Evolutionary conservation across 2,113 vertebrate genomes (phyloP), one percentile per base, ranked within the genome.

Genomic region (Caloenas nicobarica): DNA sequence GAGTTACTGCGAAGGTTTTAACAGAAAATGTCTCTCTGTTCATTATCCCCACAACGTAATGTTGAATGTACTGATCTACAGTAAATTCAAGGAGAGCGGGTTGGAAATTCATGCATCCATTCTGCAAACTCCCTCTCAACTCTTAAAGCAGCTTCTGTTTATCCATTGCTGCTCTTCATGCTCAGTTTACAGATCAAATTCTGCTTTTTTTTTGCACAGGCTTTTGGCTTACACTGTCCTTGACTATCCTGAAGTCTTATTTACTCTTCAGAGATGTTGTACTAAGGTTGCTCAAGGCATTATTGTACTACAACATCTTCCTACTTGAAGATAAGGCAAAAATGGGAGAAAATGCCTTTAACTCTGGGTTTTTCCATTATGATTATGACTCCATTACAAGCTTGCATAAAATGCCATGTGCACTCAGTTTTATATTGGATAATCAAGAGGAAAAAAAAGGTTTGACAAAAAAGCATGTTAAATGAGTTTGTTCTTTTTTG

Each of bases 41-140:
- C 57, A n/a, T 66, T 91, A 50, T 34, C 6, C 7, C 19, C 4
- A 58, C 64, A 69, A 38, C 15, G 38, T 72, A 61, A 81, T 38
- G 33, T 77, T 58, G 25, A 54, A 58, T 34, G 3, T 64, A 29
- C 11, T 56, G 28, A 60, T 66, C 29, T 18, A 38, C 21, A 48
- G 13, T 74, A 40, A 78, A 40, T 44, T 62, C 17, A 21, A 1
- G 1, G 14, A 0, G 5, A 1, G 1, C 28, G 8, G 3, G 2
- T 3, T 70, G 11, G 34, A 29, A 60, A 58, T 29, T 33, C 11
- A 50, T 28, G 62, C 4, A 9, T 80, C 19, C 21, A 3, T 76
- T 86, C 68, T 88, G 36, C 36, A 53, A 29, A 57, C 16, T 53
- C 25, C 19, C 68, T 33, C 21, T 62, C 24, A 64, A 1, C 3